These are phyloP conservation scores for Misgurnus mizolepis DNA, from an alignment of 2,113 vertebrate species.

Conservation along the genomic window DNA sequence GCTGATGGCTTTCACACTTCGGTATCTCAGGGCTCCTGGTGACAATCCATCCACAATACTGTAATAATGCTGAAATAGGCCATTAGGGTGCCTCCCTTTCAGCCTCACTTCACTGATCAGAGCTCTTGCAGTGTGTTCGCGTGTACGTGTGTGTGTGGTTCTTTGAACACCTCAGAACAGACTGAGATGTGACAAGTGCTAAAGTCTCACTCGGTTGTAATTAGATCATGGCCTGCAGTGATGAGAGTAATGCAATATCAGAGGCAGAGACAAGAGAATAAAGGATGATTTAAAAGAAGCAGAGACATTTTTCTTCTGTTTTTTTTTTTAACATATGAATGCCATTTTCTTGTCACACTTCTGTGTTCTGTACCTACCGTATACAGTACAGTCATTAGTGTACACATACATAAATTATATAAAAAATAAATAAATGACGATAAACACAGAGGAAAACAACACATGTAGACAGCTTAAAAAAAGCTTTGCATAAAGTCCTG, in stretches of 20 bases:
- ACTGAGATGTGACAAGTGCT: constrained; percentile 15
- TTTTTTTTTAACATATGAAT: background rate
- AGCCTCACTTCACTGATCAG: constrained; percentile 30
- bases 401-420: no score
- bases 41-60: constrained; percentile 56
- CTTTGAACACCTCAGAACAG: constrained; percentile 23
- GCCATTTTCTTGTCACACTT: background rate
- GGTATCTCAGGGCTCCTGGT: constrained; percentile 51
- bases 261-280: background rate
- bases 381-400: background rate
- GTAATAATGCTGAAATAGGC: constrained; percentile 57
- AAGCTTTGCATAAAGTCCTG: background rate
- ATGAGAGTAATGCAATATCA: constrained; percentile 25
- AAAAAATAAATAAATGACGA: no score
- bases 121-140: background rate
- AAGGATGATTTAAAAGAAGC: background rate
- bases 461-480: background rate
- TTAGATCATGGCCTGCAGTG: constrained; percentile 27
- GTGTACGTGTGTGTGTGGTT: constrained; percentile 9
- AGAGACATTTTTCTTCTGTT: background rate
- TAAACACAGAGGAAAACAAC: no score
- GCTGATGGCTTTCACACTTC: constrained; percentile 51
- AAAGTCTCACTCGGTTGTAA: constrained; percentile 24
- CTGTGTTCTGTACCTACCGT: background rate
- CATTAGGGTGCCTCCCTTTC: constrained; percentile 4